Evolutionary conservation across 2,797 vertebrate species (phyloP), one percentile per base, ranked within the genome.

Genomic region (Hephaestus fuliginosus): DNA sequence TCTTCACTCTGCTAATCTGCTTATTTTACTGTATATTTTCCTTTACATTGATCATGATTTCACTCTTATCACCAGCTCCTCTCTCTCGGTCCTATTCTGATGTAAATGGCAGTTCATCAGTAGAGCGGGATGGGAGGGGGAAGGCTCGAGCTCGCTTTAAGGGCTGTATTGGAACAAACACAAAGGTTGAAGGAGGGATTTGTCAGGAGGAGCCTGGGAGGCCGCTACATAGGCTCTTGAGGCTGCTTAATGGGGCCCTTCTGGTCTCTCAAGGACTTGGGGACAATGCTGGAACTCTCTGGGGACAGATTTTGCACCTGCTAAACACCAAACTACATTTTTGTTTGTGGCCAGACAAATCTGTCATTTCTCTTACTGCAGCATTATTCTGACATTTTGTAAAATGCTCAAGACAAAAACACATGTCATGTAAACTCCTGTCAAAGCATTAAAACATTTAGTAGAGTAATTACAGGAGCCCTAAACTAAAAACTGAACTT

Each of bases 221-320:
- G 84, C 85, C n/a, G 60, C 86, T 86, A 77, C 79, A 74, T 80
- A 71, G 82, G 70, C 82, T 81, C 76, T 86, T 60, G 48, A 84
- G 74, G 64, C 46, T 73, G 64, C 77, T 79, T 81, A 87, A 90
- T 84, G 79, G 85, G 83, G 72, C 78, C 78, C 89, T 87, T 66
- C 66, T 77, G 70, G 57, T 81, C 77, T 63, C 71, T 81, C 60
- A 56, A 87, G 79, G 80, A 84, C 68, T 68, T 7, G 5, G 10
- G 55, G 71, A 85, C 78, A 89, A 89, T 61, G 73, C 70, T 65
- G 13, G 0, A 48, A 76, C 65, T 73, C 82, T 74, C 68, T 80
- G 63, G 60, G 71, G 30, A 56, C 1, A 28, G 78, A 91, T 89
- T 82, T 85, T 91, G 89, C 94, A 95, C 94, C 94, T 94, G 94